These are phyloP conservation scores for Bombus impatiens DNA, from an alignment of 1,140 invertebrate genomes.

Conservation along the genomic window DNA sequence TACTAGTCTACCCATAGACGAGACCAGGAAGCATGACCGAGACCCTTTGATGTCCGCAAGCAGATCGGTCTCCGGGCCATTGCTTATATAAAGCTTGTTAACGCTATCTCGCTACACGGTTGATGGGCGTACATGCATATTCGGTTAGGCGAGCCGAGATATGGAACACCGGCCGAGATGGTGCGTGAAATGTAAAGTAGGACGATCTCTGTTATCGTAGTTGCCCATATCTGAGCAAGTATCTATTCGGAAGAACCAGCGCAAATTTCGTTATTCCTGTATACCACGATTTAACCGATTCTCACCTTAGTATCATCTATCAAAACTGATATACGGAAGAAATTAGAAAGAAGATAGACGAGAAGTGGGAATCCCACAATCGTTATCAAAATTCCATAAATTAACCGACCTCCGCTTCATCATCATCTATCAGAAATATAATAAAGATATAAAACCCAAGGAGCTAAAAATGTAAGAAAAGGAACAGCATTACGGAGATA, in stretches of 20 bases:
- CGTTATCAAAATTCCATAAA: background rate
- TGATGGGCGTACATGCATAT: constrained; percentile 43
- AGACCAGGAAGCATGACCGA: constrained; percentile 36
- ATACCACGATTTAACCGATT: background rate
- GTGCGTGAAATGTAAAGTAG: constrained; percentile 43
- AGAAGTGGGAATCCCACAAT: background rate
- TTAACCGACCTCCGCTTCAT: background rate
- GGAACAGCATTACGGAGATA: background rate
- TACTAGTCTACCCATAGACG: background rate
- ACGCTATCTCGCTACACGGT: constrained; percentile 48
- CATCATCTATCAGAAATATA: background rate
- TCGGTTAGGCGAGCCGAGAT: constrained; percentile 41
- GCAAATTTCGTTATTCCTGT: background rate
- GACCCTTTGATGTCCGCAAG: constrained; percentile 61
- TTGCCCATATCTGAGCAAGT: background rate
- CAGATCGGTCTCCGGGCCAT: constrained; percentile 47
- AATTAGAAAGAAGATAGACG: background rate
- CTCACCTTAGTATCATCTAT: background rate
- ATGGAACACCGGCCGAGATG: constrained; percentile 7
- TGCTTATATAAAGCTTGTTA: constrained; percentile 70
- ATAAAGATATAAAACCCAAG: background rate
- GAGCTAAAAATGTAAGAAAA: background rate
- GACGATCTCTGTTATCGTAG: background rate
- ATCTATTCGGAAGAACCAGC: background rate
- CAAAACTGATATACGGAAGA: background rate